Conservation (phyloP, 2,113 vertebrate species). For the Coryphaenoides rupestris region DNA sequence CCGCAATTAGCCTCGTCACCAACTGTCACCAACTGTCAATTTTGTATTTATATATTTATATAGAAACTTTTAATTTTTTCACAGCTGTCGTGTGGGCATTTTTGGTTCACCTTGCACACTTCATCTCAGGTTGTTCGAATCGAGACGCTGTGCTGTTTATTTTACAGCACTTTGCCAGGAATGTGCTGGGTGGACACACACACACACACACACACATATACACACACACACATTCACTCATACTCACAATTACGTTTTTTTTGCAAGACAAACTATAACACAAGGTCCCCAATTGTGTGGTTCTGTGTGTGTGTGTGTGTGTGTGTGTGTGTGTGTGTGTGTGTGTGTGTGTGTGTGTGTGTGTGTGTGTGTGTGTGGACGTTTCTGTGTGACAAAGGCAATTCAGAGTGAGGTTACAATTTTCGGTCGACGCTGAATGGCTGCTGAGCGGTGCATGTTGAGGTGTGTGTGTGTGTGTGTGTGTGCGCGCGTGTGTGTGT, state of each 20-base stretch:
- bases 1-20: constrained; percentile 39
- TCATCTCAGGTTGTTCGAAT: constrained; percentile 39
- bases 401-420: too few species aligned
- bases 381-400: constrained; percentile 25
- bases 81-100: constrained; percentile 51
- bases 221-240: not conserved
- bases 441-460: too few species aligned
- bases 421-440: too few species aligned
- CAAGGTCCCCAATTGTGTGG: not conserved
- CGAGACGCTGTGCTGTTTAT: constrained; percentile 49
- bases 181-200: constrained; percentile 28
- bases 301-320: not conserved
- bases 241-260: too few species aligned
- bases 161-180: constrained; percentile 61
- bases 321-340: not conserved
- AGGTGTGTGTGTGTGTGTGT: too few species aligned
- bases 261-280: constrained; percentile 43
- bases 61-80: not conserved
- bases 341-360: not conserved
- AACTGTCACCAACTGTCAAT: constrained; percentile 33
- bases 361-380: too few species aligned
- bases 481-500: too few species aligned
- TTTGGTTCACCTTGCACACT: constrained; percentile 33
- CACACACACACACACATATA: not conserved
- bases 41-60: constrained; percentile 18